These are phyloP conservation scores for Turdus rufiventris DNA, from an alignment of 2,113 vertebrate species.

Conservation along the genomic window DNA sequence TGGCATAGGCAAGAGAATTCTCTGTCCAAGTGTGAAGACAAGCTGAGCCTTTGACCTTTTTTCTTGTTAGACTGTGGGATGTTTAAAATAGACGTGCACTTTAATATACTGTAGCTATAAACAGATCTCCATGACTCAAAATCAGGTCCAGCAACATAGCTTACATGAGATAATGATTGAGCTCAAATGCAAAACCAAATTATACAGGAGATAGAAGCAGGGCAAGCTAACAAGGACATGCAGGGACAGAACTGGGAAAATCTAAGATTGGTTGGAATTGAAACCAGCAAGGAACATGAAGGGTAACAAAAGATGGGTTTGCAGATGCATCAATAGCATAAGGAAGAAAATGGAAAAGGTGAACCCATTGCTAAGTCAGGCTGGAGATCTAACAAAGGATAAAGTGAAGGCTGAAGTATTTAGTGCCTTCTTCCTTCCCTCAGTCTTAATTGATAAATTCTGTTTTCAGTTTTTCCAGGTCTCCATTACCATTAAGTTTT, in stretches of 20 bases:
- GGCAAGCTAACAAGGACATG: not conserved
- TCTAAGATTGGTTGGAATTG: not conserved
- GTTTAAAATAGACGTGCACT: slow-evolving; percentile 3
- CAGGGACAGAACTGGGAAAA: not conserved
- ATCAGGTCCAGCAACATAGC: not conserved
- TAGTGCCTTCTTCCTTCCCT: not conserved
- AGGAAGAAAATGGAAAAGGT: not conserved
- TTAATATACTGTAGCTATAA: not conserved
- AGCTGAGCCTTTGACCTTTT: not conserved
- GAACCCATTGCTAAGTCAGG: not conserved
- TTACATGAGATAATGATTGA: not conserved
- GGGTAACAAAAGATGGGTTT: not conserved
- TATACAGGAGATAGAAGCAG: not conserved
- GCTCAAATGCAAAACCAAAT: not conserved
- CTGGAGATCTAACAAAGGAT: not conserved
- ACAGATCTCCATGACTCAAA: not conserved
- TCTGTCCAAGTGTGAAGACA: not conserved
- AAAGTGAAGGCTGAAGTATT: not conserved
- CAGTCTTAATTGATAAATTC: not conserved
- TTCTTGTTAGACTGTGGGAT: not conserved
- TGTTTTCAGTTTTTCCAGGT: not conserved
- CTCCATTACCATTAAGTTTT: not conserved
- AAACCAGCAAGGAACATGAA: not conserved
- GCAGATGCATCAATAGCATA: not conserved
- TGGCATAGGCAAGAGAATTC: not conserved